These are phyloP conservation scores for Mycalesis mineus DNA, from an alignment of 2,888 invertebrate species.

Conservation along the genomic window DNA sequence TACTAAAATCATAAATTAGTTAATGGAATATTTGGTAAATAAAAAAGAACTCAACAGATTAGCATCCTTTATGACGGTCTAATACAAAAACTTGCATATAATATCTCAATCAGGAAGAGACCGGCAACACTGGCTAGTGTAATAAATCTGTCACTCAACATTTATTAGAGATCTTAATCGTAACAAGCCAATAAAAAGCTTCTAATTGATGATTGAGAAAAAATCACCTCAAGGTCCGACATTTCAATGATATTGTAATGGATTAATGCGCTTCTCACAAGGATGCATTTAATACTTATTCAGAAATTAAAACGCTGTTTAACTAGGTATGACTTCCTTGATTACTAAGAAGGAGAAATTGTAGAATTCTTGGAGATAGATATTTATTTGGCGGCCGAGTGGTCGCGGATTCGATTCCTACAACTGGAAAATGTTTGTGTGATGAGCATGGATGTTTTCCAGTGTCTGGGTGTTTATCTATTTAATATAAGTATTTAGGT, in stretches of 20 bases:
- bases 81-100: conserved; percentile 14
- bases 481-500: no score
- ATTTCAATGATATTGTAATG: neutral
- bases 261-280: no score
- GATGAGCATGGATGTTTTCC: no score
- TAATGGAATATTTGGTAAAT: conserved; percentile 3
- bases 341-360: no score
- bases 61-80: neutral
- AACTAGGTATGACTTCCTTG: no score
- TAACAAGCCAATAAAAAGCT: conserved; percentile 54
- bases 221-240: conserved; percentile 25
- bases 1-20: conserved; percentile 7
- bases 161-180: conserved; percentile 59
- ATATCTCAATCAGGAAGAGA: conserved; percentile 48
- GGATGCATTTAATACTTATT: no score
- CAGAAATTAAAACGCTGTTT: no score
- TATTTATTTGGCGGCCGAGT: no score
- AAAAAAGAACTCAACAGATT: neutral
- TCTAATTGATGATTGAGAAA: conserved; percentile 64
- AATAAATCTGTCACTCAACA: conserved; percentile 70
- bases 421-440: no score
- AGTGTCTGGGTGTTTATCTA: no score
- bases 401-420: no score
- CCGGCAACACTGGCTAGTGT: conserved; percentile 54
- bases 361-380: no score